Evolutionary conservation across 92 coral and sea anemone species (phyloP).

Genomic region (Porites rus): DNA sequence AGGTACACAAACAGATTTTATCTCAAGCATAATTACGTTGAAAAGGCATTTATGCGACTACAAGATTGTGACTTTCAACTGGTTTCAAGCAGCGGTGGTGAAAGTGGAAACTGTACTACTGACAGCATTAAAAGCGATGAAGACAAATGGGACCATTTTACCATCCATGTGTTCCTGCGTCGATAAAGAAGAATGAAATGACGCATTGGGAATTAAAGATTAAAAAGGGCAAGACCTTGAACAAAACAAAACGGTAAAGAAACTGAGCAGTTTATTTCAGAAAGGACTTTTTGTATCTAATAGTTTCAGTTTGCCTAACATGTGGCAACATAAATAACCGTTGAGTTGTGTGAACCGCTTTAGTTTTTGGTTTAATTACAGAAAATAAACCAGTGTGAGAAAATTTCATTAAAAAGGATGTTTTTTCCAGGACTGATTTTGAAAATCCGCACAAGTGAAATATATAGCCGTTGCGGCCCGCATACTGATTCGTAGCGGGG

Average conservation of each 20-base stretch:
- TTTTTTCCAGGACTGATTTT: not conserved
- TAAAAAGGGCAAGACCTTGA: not conserved
- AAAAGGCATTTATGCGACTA: conserved; percentile 85
- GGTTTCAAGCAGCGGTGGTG: conserved; percentile 84
- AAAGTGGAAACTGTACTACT: conserved; percentile 56
- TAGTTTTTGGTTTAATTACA: not conserved
- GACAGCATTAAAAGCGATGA: conserved; percentile 70
- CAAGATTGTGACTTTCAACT: conserved; percentile 76
- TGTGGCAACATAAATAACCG: not conserved
- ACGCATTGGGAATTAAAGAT: not conserved
- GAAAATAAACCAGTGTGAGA: not conserved
- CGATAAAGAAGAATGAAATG: not conserved
- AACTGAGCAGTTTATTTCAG: not conserved
- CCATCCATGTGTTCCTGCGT: conserved; percentile 81
- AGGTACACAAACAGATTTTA: conserved; percentile 94
- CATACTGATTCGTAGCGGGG: no score
- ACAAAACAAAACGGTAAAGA: conserved; percentile 8
- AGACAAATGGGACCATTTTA: conserved; percentile 92
- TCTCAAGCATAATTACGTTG: conserved; percentile 86
- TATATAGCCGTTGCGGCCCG: no score
- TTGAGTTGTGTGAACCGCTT: not conserved
- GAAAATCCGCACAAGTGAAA: not conserved
- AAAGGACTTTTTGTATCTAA: not conserved
- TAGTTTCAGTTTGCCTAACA: not conserved
- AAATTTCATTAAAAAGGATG: no score